Conservation (phyloP, 2,888 invertebrate genomes). For the Bombyx huttoni region DNA sequence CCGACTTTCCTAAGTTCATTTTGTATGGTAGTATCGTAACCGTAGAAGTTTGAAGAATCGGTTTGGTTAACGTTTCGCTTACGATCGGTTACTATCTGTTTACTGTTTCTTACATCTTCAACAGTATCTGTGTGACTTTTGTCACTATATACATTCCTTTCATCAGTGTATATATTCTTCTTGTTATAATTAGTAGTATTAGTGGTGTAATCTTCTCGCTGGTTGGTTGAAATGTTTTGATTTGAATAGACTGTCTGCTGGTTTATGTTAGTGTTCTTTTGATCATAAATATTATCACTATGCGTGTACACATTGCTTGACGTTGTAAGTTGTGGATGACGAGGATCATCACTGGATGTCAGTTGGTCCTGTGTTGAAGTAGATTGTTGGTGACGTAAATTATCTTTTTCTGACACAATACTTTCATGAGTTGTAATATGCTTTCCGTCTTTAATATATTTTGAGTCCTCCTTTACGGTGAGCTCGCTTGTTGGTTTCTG, state of each 20-base stretch:
- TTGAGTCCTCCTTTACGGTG: conserved; percentile 47
- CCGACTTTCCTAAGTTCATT: conserved; percentile 58
- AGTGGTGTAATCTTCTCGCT: background rate
- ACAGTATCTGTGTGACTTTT: conserved; percentile 22
- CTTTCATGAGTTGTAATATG: conserved; percentile 47
- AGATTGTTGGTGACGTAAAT: conserved; percentile 43
- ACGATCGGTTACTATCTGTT: conserved; percentile 27
- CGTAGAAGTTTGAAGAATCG: conserved; percentile 60
- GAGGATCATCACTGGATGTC: conserved; percentile 18
- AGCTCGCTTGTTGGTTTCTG: conserved; percentile 50
- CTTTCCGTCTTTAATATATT: conserved; percentile 52
- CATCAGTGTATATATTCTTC: conserved; percentile 5
- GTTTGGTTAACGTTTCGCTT: conserved; percentile 43
- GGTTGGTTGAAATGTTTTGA: conserved; percentile 1
- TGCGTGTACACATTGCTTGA: background rate
- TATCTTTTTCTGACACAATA: conserved; percentile 52
- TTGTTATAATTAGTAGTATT: conserved; percentile 10
- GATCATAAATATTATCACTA: background rate
- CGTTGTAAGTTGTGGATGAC: conserved; percentile 12
- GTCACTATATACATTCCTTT: conserved; percentile 7
- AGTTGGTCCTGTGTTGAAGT: conserved; percentile 37
- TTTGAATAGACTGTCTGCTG: background rate
- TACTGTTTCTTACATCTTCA: conserved; percentile 21
- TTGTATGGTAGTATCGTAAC: conserved; percentile 57
- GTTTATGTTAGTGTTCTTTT: background rate